These are phyloP conservation scores for Equus przewalskii DNA, from an alignment of 2,113 vertebrate genomes.

Conservation along the genomic window DNA sequence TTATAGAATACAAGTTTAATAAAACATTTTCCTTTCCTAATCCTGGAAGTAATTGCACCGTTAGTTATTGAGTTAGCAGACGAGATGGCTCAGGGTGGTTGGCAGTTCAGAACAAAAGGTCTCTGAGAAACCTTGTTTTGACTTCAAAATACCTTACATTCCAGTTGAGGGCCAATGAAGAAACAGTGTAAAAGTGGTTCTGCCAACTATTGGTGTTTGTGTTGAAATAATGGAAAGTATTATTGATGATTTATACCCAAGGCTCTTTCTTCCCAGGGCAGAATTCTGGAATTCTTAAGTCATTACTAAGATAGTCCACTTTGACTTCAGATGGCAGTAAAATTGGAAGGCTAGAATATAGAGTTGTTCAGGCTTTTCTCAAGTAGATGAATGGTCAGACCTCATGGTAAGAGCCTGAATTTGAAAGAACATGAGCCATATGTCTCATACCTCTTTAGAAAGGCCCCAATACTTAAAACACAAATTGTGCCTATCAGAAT, in stretches of 20 bases:
- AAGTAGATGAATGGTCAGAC: not conserved
- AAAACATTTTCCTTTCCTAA: not conserved
- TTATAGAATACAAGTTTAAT: not conserved
- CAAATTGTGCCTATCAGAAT: not conserved
- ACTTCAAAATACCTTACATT: not conserved
- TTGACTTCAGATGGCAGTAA: not conserved
- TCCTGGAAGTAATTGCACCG: not conserved
- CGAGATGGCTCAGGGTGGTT: not conserved
- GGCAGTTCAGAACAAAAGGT: not conserved
- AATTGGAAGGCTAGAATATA: not conserved
- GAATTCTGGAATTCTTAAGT: constrained; percentile 15
- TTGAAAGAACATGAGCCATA: not conserved
- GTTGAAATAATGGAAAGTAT: not conserved
- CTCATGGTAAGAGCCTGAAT: not conserved
- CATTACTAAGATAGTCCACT: not conserved
- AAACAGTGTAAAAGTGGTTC: not conserved
- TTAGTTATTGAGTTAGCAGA: not conserved
- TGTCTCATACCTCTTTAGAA: not conserved
- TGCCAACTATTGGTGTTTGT: not conserved
- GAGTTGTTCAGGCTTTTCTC: not conserved
- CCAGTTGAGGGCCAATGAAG: not conserved
- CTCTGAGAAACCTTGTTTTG: not conserved
- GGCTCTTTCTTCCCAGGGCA: not conserved
- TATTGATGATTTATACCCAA: not conserved
- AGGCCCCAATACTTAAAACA: not conserved